Percentiles rank a stretch among this genome's conserved stretches.
Evolutionary conservation across 1,140 invertebrate genomes (phyloP).

Genomic region (Bombus waltoni): DNA sequence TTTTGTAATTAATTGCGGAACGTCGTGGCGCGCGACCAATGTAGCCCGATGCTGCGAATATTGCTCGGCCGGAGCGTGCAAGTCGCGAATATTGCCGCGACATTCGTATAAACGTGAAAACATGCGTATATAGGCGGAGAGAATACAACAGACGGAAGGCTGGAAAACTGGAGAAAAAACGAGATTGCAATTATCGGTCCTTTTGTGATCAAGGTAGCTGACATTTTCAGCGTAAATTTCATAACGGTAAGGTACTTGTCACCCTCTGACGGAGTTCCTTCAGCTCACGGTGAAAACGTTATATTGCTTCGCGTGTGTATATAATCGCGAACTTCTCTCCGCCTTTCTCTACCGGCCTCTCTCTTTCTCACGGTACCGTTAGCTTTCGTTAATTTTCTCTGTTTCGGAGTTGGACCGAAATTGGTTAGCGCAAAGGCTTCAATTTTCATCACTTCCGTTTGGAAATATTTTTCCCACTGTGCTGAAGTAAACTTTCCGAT

Average conservation of each 20-base stretch:
- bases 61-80: background rate
- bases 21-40: background rate
- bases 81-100: slow-evolving; percentile 5
- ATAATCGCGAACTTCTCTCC: slow-evolving; percentile 17
- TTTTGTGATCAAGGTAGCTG: background rate
- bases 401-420: background rate
- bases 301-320: slow-evolving; percentile 1
- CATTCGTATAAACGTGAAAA: background rate
- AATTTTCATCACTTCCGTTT: background rate
- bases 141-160: background rate
- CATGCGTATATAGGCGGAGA: too few relatives aligned
- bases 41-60: slow-evolving; percentile 34
- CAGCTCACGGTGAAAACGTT: slow-evolving; percentile 6
- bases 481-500: background rate
- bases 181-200: slow-evolving; percentile 23
- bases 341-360: background rate
- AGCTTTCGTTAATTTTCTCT: slow-evolving; percentile 6
- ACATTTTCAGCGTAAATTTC: slow-evolving; percentile 13
- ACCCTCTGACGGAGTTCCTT: background rate
- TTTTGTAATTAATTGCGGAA: slow-evolving; percentile 36
- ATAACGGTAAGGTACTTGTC: background rate
- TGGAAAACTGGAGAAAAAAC: background rate
- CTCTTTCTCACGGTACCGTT: background rate
- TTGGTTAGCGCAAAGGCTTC: background rate
- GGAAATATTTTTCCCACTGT: background rate